A percentile compares a stretch with the other conserved stretches of the same genome.
phyloP scores from a whole-genome alignment of 2,113 vertebrate species.

The Trinectes maculatus region DNA sequence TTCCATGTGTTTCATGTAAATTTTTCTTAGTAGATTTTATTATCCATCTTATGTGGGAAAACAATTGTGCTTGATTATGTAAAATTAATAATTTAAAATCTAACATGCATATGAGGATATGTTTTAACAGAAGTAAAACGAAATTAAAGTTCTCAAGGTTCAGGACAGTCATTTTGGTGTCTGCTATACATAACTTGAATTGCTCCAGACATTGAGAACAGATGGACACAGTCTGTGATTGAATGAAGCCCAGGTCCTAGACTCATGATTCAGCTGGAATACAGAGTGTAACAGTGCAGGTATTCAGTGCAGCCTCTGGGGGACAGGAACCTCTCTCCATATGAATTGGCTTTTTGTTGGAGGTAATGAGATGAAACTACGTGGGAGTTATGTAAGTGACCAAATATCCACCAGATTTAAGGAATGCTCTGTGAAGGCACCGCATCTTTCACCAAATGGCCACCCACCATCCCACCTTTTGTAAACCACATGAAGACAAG shows the following conservation, averaged over 20 bases:
- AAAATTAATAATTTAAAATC: neutral
- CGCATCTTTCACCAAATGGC: constrained; percentile 63
- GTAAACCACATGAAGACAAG: constrained; percentile 75
- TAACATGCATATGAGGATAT: neutral
- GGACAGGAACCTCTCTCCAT: constrained; percentile 65
- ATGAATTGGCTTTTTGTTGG: constrained; percentile 76
- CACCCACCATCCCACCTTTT: constrained; percentile 75
- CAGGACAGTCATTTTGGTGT: constrained; percentile 18
- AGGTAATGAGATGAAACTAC: constrained; percentile 79
- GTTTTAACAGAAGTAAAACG: neutral
- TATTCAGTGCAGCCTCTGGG: constrained; percentile 68
- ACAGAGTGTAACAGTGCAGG: constrained; percentile 69
- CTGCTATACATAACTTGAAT: constrained; percentile 24
- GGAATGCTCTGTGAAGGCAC: constrained; percentile 63
- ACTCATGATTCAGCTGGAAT: constrained; percentile 73
- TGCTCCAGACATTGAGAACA: constrained; percentile 36
- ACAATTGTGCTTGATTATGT: no score
- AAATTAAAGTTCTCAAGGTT: neutral
- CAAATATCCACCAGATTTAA: constrained; percentile 74
- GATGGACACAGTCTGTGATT: constrained; percentile 37
- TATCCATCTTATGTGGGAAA: no score
- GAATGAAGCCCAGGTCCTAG: constrained; percentile 53
- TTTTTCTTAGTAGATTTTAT: neutral
- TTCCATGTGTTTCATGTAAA: neutral
- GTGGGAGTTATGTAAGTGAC: constrained; percentile 79